Base-by-base conservation (phyloP, 2,113 vertebrate genomes). In the Ciconia boyciana region DNA sequence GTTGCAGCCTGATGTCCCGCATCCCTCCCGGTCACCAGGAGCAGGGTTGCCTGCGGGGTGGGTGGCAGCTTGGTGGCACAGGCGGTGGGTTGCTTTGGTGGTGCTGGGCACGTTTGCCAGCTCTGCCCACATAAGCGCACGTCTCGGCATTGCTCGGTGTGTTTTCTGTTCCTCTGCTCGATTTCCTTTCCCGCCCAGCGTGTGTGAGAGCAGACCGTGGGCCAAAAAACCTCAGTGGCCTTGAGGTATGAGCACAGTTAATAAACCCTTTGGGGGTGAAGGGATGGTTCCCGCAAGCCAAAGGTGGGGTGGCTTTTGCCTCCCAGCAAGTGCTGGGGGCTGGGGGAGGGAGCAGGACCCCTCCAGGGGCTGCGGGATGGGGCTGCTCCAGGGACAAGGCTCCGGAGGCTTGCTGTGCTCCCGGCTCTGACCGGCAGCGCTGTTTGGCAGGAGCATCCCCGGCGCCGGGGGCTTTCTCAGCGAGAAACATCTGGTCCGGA, bases 401-500 rank as follows among this genome's bases (percentile, higher is more conserved):
- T 90, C 70, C 3, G 1, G 92, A 14, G 82, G 28, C 31, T 72
- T 28, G 44, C 36, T 31, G 62, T 70, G 68, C 76, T 86, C 54
- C 19, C 5, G 1, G 46, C 82, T 80, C 55, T 28, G 75, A 58
- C 19, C 41, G 0, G 66, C 70, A 43, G 55, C 0, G 0, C 29
- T 1, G 3, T 55, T 89, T 93, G 87, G 90, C 90, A 80, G 57
- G 70, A 83, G 57, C 21, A 2, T 69, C 83, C 70, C 57, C 6
- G 0, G 68, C 4, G 0, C 72, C 0, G 11, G 32, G 51, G 48
- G 52, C 87, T 77, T 83, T 93, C 74, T 89, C 74, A 93, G 65
- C 2, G 1, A 87, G 77, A 58, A 96, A 96, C 95, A 96, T 96
- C 93, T 97, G 94, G 26, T 89, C 65, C 2, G 28, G 78, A 94